These are phyloP conservation scores for Echinops telfairi DNA, from an alignment of 2,113 vertebrate species.

Conservation along the genomic window DNA sequence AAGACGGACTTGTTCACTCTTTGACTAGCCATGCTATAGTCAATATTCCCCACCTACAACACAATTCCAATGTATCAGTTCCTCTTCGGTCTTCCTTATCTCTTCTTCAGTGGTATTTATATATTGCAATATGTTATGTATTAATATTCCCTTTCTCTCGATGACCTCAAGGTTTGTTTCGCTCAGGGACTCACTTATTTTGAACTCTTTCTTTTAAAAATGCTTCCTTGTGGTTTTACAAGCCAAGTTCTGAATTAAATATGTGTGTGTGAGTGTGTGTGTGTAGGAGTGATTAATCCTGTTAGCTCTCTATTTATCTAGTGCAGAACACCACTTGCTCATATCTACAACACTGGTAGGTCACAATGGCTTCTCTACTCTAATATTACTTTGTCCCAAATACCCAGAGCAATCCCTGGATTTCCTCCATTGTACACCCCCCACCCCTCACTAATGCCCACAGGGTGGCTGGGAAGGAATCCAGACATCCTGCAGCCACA, in stretches of 20 bases:
- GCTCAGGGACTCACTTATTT: constrained; percentile 8
- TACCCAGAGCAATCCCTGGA: neutral
- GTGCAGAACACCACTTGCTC: neutral
- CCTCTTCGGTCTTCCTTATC: too few species aligned
- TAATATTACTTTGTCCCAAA: neutral
- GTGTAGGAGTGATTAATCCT: neutral
- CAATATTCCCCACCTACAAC: too few species aligned
- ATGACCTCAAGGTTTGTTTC: constrained; percentile 47
- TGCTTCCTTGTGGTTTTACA: neutral
- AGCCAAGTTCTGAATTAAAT: constrained; percentile 28
- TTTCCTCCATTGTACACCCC: neutral
- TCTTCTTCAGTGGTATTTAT: too few species aligned
- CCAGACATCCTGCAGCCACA: constrained; percentile 51
- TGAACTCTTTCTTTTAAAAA: neutral
- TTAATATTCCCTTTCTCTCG: neutral
- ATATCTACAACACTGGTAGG: neutral
- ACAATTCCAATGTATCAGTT: too few species aligned
- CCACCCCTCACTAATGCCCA: neutral
- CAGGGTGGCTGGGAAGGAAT: constrained; percentile 33
- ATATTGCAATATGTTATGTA: too few species aligned
- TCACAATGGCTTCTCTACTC: neutral
- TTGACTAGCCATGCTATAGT: too few species aligned
- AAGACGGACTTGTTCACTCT: too few species aligned
- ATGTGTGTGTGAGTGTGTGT: neutral
- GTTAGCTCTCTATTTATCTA: neutral